Percentiles rank a stretch among this genome's conserved stretches.
Conservation (phyloP, 2,113 vertebrate species). For the Cynopterus brachyotis region DNA sequence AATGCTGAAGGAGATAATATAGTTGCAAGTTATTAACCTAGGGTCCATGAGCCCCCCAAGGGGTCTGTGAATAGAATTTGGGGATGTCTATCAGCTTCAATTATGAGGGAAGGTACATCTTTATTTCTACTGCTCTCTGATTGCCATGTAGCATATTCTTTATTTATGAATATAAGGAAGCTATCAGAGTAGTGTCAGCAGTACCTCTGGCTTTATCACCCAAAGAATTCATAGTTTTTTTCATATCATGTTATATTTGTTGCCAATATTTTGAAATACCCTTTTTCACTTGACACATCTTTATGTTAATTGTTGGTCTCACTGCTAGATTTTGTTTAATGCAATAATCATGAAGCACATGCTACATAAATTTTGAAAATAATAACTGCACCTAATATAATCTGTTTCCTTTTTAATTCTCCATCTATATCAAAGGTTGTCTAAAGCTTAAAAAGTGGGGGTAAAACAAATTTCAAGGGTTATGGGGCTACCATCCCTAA, state of each 20-base stretch:
- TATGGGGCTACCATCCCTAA: not conserved
- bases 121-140: not conserved
- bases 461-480: not conserved
- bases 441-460: not conserved
- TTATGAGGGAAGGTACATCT: not conserved
- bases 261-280: slow-evolving; percentile 27
- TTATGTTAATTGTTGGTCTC: not conserved
- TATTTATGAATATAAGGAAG: not conserved
- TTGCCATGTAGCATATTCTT: not conserved
- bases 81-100: not conserved
- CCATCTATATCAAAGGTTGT: not conserved
- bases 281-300: not conserved
- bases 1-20: not conserved
- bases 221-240: not conserved
- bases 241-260: not conserved
- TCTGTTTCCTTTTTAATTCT: not conserved
- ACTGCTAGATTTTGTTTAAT: slow-evolving; percentile 23
- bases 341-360: slow-evolving; percentile 19
- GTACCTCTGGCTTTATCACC: not conserved
- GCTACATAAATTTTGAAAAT: not conserved
- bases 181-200: not conserved
- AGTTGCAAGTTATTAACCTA: not conserved
- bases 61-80: not conserved
- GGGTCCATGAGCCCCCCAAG: rapidly evolving
- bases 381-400: not conserved